Conservation (phyloP, 2,888 invertebrate species). For the Epinotia brunnichana region DNA sequence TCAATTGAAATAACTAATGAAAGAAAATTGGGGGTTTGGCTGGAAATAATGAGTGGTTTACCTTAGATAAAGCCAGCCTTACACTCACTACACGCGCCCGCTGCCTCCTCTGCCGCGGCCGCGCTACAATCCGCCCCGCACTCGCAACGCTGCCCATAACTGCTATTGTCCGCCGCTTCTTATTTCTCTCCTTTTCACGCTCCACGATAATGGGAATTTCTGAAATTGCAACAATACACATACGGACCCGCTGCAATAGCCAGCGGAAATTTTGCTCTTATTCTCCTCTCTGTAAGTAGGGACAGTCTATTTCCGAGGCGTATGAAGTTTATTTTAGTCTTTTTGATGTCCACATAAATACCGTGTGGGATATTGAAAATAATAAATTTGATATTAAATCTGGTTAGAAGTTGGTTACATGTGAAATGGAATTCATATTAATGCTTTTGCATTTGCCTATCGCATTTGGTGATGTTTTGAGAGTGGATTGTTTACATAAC, state of each 20-base stretch:
- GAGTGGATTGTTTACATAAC: not conserved
- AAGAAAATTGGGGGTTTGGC: not conserved
- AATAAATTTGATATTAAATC: constrained; percentile 35
- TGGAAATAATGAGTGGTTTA: not conserved
- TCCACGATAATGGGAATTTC: constrained; percentile 79
- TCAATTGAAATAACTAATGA: too few relatives aligned
- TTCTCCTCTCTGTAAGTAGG: constrained; percentile 58
- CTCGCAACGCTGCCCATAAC: constrained; percentile 49
- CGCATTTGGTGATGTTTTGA: not conserved
- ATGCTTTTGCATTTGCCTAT: constrained; percentile 1
- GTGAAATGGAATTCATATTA: constrained; percentile 8
- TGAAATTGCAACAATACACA: constrained; percentile 82
- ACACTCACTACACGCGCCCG: too few relatives aligned
- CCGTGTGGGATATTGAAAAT: constrained; percentile 33
- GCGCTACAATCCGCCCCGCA: constrained; percentile 39
- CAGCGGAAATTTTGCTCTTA: constrained; percentile 67
- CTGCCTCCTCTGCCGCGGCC: constrained; percentile 45
- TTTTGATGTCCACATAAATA: constrained; percentile 42
- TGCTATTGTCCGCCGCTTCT: constrained; percentile 73
- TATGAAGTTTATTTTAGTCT: constrained; percentile 46
- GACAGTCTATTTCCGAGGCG: constrained; percentile 58
- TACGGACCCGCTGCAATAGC: constrained; percentile 67
- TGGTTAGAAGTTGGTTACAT: constrained; percentile 6
- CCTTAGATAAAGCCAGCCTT: too few relatives aligned
- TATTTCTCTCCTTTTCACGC: constrained; percentile 77